Percentiles rank a stretch among this genome's conserved stretches.
Evolutionary conservation across 2,888 invertebrate species (phyloP).

Genomic region (Alcis repandata): DNA sequence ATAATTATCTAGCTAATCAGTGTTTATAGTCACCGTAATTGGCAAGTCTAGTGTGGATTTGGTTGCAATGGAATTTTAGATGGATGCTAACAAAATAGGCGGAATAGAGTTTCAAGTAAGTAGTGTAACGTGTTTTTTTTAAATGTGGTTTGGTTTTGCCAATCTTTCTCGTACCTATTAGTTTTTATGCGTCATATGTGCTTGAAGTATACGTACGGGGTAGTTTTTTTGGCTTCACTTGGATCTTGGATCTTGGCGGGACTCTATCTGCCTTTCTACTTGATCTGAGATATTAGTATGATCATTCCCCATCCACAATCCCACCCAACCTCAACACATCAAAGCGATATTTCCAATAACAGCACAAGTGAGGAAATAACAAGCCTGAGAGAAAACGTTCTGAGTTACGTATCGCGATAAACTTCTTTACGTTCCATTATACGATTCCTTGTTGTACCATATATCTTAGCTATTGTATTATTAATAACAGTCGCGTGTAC

Average conservation of each 20-base stretch:
- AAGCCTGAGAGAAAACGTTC: slow-evolving; percentile 30
- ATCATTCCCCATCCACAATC: slow-evolving; percentile 13
- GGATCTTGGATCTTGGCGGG: too few relatives aligned
- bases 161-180: not conserved
- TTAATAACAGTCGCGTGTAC: slow-evolving; percentile 26
- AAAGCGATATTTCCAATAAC: slow-evolving; percentile 32
- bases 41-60: slow-evolving; percentile 13
- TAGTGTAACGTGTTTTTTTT: too few relatives aligned
- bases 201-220: too few relatives aligned
- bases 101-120: too few relatives aligned
- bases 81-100: not conserved
- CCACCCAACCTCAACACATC: slow-evolving; percentile 18
- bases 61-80: slow-evolving; percentile 7
- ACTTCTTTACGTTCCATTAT: slow-evolving; percentile 52
- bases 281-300: too few relatives aligned
- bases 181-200: too few relatives aligned
- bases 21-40: slow-evolving; percentile 11
- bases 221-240: too few relatives aligned
- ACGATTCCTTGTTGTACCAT: slow-evolving; percentile 44
- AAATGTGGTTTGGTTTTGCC: too few relatives aligned
- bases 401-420: slow-evolving; percentile 50
- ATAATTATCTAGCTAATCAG: slow-evolving; percentile 17
- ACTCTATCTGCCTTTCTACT: too few relatives aligned
- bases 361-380: slow-evolving; percentile 35
- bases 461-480: slow-evolving; percentile 44